A percentile compares a stretch with the other conserved stretches of the same genome.
Evolutionary conservation across 2,797 vertebrate genomes (phyloP).

Genomic region (Gastrophryne carolinensis): DNA sequence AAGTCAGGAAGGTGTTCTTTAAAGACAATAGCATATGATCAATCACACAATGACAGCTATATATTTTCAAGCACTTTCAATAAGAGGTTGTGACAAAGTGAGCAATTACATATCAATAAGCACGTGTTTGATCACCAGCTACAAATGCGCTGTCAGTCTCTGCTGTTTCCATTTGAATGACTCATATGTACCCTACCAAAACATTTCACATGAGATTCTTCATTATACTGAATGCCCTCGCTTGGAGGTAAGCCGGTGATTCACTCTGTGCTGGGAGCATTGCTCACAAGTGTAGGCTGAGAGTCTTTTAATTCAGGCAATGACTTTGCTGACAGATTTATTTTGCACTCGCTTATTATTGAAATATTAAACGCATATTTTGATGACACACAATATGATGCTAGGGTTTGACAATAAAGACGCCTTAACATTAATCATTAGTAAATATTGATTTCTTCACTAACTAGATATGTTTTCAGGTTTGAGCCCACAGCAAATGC

Average conservation of each 20-base stretch:
- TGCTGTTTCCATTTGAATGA: conserved; percentile 2
- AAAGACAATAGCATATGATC: too few relatives aligned
- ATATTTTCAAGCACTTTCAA: background rate
- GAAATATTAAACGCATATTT: background rate
- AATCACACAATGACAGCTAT: too few relatives aligned
- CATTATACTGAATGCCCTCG: conserved; percentile 12
- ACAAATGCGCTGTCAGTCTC: conserved; percentile 1
- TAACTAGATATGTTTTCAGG: too few relatives aligned
- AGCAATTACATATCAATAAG: background rate
- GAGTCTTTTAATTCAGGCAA: background rate
- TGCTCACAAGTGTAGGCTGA: conserved; percentile 13
- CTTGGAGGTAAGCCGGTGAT: conserved; percentile 5
- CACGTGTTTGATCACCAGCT: background rate
- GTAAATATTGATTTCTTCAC: background rate
- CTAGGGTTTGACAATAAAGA: background rate
- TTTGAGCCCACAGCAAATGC: too few relatives aligned
- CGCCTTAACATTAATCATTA: background rate
- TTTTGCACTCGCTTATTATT: conserved; percentile 2
- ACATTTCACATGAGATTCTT: conserved; percentile 5
- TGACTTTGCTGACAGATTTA: background rate
- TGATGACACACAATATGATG: conserved; percentile 13
- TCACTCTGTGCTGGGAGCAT: conserved; percentile 10
- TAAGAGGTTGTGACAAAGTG: background rate
- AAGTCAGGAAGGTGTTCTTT: too few relatives aligned
- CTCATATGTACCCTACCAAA: conserved; percentile 24